Evolutionary conservation across 1,140 invertebrate species (phyloP).

Genomic region (Trichoplusia ni): DNA sequence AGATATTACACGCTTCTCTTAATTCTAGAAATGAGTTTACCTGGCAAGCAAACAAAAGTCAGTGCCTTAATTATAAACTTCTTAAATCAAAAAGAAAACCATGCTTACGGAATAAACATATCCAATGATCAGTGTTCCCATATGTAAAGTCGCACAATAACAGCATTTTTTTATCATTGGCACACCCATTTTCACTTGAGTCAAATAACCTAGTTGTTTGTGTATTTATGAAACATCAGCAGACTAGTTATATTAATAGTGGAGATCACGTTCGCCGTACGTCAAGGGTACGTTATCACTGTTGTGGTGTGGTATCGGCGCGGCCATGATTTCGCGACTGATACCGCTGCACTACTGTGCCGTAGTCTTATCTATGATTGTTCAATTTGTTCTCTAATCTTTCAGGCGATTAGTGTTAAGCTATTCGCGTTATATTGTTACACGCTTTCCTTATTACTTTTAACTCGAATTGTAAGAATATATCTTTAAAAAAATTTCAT

Average conservation of each 20-base stretch:
- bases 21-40: too few species aligned
- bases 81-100: not conserved
- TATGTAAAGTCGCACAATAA: constrained; percentile 60
- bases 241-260: constrained; percentile 3
- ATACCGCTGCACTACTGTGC: constrained; percentile 19
- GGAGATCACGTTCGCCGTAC: constrained; percentile 5
- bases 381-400: not conserved
- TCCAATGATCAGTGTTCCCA: constrained; percentile 65
- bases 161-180: constrained; percentile 71
- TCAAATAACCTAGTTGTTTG: not conserved
- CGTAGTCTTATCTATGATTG: not conserved
- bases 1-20: too few species aligned
- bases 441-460: too few species aligned
- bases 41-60: too few species aligned
- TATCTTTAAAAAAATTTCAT: too few species aligned
- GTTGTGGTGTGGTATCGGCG: constrained; percentile 6
- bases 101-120: constrained; percentile 63
- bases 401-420: not conserved
- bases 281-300: constrained; percentile 26
- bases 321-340: constrained; percentile 24
- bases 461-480: too few species aligned
- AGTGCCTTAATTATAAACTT: too few species aligned
- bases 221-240: constrained; percentile 12
- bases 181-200: constrained; percentile 56
- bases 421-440: not conserved